These are phyloP conservation scores for Botia kubotai DNA, from an alignment of 2,797 vertebrate genomes.

Conservation along the genomic window DNA sequence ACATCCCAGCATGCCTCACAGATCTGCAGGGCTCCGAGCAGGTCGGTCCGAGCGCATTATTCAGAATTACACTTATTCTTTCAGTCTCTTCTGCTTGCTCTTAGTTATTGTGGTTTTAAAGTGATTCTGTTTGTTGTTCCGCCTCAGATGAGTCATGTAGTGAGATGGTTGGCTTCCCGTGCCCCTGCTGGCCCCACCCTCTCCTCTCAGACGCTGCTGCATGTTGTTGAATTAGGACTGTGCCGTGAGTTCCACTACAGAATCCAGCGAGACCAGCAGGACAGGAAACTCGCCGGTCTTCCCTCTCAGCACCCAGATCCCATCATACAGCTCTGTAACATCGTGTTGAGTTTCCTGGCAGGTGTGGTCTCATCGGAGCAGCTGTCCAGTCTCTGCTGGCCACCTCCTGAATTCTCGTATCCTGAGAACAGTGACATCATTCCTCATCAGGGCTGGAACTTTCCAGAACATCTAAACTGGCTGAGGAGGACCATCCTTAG, in stretches of 20 bases:
- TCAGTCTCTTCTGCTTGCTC: background rate
- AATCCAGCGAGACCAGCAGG: conserved; percentile 81
- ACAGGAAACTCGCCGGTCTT: conserved; percentile 76
- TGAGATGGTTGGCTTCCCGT: conserved; percentile 86
- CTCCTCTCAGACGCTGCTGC: conserved; percentile 83
- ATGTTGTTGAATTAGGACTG: conserved; percentile 85
- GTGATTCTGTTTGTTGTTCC: background rate
- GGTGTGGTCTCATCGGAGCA: conserved; percentile 79
- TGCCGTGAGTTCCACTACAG: conserved; percentile 83
- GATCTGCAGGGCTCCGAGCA: conserved; percentile 85
- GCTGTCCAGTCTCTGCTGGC: conserved; percentile 87
- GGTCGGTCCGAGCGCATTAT: conserved; percentile 72
- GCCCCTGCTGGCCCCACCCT: conserved; percentile 77
- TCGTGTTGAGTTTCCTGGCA: conserved; percentile 82
- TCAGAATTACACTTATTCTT: background rate
- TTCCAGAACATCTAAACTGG: conserved; percentile 84
- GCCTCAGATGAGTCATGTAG: conserved; percentile 78
- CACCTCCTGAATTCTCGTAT: conserved; percentile 84
- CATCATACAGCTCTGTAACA: conserved; percentile 88
- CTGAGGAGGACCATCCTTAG: conserved; percentile 84
- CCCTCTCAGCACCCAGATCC: conserved; percentile 80
- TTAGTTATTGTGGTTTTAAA: background rate
- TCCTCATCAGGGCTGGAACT: conserved; percentile 89
- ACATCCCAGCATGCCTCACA: conserved; percentile 82
- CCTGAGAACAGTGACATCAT: conserved; percentile 77